Evolutionary conservation across 2,888 invertebrate genomes (phyloP).

Genomic region (Drosophila tripunctata): DNA sequence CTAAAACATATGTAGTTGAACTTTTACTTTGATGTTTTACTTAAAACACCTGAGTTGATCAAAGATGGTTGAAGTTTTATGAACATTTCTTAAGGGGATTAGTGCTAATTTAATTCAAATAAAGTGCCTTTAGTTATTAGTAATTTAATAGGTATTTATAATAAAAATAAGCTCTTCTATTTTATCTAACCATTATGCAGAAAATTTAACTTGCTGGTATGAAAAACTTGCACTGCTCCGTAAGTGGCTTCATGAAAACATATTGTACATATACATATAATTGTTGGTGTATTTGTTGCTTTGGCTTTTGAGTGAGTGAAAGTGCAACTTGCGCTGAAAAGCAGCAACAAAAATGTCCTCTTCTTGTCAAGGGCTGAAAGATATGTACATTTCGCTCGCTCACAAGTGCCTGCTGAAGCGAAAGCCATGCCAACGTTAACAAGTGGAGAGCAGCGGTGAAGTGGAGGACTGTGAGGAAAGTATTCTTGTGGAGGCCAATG

Average conservation of each 20-base stretch:
- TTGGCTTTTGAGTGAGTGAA: slow-evolving; percentile 46
- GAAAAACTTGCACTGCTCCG: not conserved
- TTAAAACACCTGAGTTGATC: slow-evolving; percentile 9
- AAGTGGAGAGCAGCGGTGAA: not conserved
- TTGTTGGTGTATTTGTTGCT: slow-evolving; percentile 15
- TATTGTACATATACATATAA: slow-evolving; percentile 7
- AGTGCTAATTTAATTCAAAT: too few species aligned
- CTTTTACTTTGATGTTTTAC: slow-evolving; percentile 43
- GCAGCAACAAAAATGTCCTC: slow-evolving; percentile 47
- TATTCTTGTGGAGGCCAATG: slow-evolving; percentile 66
- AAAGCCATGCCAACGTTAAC: slow-evolving; percentile 38
- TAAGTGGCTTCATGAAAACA: not conserved
- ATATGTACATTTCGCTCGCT: slow-evolving; percentile 57
- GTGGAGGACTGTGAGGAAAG: slow-evolving; percentile 11
- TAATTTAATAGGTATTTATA: too few species aligned
- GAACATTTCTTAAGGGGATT: too few species aligned
- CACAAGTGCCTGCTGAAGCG: slow-evolving; percentile 48
- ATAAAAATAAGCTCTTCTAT: too few species aligned
- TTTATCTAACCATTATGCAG: too few species aligned
- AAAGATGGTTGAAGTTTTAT: not conserved
- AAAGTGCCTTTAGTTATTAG: too few species aligned
- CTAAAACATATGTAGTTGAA: not conserved
- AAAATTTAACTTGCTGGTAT: not conserved
- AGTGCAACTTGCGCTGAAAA: slow-evolving; percentile 62
- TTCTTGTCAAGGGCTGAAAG: slow-evolving; percentile 48